Evolutionary conservation across 2,113 vertebrate species (phyloP).

Genomic region (Brevimyrus niger): DNA sequence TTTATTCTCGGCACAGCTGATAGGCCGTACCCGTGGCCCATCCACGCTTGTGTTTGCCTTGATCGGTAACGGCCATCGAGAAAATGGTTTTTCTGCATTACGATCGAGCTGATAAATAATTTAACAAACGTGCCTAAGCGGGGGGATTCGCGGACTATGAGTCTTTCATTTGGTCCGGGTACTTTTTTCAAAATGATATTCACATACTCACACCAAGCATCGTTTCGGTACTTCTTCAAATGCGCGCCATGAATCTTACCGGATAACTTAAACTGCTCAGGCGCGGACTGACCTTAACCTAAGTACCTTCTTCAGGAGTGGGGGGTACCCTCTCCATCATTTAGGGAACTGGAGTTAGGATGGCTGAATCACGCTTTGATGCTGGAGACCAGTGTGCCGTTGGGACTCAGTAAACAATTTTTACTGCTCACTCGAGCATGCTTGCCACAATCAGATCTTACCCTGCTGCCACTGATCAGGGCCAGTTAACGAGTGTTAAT

Average conservation of each 20-base stretch:
- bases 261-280: background rate
- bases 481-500: conserved; percentile 31
- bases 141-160: background rate
- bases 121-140: background rate
- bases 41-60: background rate
- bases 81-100: background rate
- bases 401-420: conserved; percentile 32
- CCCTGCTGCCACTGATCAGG: conserved; percentile 29
- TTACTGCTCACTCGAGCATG: conserved; percentile 31
- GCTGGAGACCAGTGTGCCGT: background rate
- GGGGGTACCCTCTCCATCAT: background rate
- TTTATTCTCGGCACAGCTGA: background rate
- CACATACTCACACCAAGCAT: background rate
- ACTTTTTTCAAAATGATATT: background rate
- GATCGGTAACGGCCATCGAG: background rate
- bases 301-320: background rate
- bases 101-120: conserved; percentile 5
- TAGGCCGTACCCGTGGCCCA: background rate
- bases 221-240: background rate
- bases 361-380: background rate
- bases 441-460: conserved; percentile 23
- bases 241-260: background rate
- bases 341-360: background rate
- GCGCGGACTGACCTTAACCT: background rate
- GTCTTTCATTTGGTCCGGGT: background rate